Percentiles rank a stretch among this genome's conserved stretches.
Conservation (phyloP, 1,140 invertebrate genomes). For the Linepithema humile region DNA sequence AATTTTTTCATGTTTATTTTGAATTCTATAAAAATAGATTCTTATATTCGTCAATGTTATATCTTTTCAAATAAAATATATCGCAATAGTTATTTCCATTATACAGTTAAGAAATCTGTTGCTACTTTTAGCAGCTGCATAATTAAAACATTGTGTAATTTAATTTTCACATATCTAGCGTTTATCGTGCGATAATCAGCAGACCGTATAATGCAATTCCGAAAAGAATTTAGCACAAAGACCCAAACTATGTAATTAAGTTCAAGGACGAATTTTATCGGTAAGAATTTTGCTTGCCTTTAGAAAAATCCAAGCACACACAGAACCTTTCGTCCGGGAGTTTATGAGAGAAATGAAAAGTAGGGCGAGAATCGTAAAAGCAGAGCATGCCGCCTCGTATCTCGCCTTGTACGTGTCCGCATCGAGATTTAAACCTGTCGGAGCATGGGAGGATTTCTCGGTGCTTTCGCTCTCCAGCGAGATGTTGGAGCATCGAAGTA, state of each 20-base stretch:
- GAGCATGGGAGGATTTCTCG: constrained; percentile 46
- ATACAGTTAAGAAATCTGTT: background rate
- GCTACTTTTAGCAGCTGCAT: background rate
- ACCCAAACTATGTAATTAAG: constrained; percentile 49
- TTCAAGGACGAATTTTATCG: constrained; percentile 60
- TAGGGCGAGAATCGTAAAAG: constrained; percentile 70
- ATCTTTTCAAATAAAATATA: background rate
- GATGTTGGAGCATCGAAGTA: background rate
- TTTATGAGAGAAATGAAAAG: constrained; percentile 60
- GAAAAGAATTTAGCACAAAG: background rate
- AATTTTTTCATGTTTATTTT: background rate
- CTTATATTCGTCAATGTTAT: background rate
- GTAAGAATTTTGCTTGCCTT: constrained; percentile 46
- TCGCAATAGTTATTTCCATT: background rate
- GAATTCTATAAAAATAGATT: background rate
- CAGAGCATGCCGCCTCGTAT: constrained; percentile 48
- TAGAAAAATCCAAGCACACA: constrained; percentile 36
- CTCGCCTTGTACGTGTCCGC: constrained; percentile 47
- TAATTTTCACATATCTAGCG: background rate
- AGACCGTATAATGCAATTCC: background rate
- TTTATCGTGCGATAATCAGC: background rate
- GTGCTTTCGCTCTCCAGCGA: constrained; percentile 15
- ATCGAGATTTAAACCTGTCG: constrained; percentile 51
- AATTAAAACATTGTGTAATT: background rate
- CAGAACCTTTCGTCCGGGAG: constrained; percentile 20